phyloP scores from a whole-genome alignment of 2,888 invertebrate species.

The Tipula unca region DNA sequence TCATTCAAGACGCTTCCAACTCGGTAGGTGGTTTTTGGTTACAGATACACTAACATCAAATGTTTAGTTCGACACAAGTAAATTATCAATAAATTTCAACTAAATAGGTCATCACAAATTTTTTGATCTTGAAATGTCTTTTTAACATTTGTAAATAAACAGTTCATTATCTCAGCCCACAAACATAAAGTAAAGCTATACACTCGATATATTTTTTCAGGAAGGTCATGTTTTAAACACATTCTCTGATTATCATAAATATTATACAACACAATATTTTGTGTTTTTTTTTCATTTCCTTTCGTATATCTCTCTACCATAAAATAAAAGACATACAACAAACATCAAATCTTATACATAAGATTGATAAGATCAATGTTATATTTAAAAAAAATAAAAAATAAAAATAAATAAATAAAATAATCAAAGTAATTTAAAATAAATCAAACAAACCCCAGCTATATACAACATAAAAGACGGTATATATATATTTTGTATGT shows the following conservation, averaged over 20 bases:
- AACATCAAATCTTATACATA: background rate
- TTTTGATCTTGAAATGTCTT: too few species aligned
- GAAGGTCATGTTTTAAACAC: background rate
- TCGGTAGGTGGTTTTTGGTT: too few species aligned
- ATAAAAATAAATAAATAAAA: background rate
- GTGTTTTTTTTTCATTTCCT: background rate
- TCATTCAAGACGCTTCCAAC: too few species aligned
- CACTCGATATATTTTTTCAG: background rate
- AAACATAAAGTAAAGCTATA: background rate
- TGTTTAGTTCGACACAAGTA: too few species aligned
- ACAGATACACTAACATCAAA: too few species aligned
- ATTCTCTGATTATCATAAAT: background rate
- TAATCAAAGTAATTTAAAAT: constrained; percentile 8
- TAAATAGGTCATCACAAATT: too few species aligned
- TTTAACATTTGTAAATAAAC: too few species aligned
- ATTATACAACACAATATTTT: background rate
- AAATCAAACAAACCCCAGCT: background rate
- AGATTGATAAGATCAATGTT: constrained; percentile 8
- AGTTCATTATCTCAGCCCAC: background rate
- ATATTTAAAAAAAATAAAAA: background rate
- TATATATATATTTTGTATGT: background rate
- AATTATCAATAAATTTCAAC: too few species aligned
- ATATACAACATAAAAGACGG: background rate
- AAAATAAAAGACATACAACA: background rate
- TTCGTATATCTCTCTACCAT: background rate